Conservation (phyloP, 2,797 vertebrate genomes). For the Falco peregrinus region DNA sequence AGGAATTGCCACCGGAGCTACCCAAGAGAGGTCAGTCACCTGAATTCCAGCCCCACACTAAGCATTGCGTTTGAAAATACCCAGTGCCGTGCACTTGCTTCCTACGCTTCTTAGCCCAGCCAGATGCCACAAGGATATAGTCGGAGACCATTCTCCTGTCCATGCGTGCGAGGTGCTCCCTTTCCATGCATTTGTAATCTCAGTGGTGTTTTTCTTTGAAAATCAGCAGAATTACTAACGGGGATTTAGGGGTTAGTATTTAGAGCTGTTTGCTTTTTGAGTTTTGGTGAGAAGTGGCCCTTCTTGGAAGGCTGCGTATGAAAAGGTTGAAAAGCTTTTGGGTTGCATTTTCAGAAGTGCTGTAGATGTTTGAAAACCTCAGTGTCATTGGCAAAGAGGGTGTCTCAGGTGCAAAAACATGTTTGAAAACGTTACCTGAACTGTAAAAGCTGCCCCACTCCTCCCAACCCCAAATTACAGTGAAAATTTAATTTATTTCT, state of each 20-base stretch:
- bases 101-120: background rate
- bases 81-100: background rate
- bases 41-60: background rate
- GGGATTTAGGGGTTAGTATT: background rate
- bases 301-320: background rate
- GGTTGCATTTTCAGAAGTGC: background rate
- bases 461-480: conserved; percentile 37
- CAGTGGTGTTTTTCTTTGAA: background rate
- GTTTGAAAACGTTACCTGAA: background rate
- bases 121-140: background rate
- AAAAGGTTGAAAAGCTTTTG: background rate
- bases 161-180: fast-evolving
- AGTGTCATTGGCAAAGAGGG: background rate
- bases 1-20: background rate
- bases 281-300: background rate
- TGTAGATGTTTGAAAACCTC: background rate
- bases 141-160: fast-evolving
- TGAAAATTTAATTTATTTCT: conserved; percentile 52
- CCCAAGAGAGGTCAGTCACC: background rate
- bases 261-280: background rate
- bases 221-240: background rate
- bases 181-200: background rate
- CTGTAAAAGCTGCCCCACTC: background rate
- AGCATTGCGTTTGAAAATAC: background rate
- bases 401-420: background rate